Conservation (phyloP, 2,113 vertebrate genomes). For the Paratilapia polleni region DNA sequence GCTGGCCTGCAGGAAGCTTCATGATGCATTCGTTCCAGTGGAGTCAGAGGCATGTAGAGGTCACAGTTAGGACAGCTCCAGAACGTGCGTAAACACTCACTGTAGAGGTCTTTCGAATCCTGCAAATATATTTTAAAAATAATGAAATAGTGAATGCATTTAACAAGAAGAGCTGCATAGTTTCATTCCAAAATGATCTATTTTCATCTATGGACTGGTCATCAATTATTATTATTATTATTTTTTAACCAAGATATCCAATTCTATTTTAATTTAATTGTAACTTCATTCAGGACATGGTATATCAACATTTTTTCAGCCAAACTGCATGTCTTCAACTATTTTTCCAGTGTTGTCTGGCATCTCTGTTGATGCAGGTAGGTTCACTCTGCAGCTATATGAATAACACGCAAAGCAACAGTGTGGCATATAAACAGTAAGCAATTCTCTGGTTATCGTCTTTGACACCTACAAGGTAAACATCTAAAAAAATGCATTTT, state of each 20-base stretch:
- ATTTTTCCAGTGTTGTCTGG: background rate
- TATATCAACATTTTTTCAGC: background rate
- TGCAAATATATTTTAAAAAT: slow-evolving; percentile 39
- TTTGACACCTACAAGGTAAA: rapidly evolving
- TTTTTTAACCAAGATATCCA: no score
- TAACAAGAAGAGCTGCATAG: rapidly evolving
- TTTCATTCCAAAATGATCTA: background rate
- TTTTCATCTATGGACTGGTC: background rate
- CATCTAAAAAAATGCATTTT: rapidly evolving
- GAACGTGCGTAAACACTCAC: slow-evolving; percentile 89
- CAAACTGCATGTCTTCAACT: background rate
- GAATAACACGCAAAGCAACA: background rate
- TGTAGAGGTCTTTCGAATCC: slow-evolving; percentile 88
- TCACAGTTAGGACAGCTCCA: slow-evolving; percentile 90
- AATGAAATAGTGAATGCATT: rapidly evolving
- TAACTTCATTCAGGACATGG: background rate
- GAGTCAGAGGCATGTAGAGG: slow-evolving; percentile 89
- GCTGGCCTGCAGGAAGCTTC: slow-evolving; percentile 80
- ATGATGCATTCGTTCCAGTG: slow-evolving; percentile 88
- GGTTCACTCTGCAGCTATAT: background rate
- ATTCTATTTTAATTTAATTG: background rate
- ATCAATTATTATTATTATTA: background rate
- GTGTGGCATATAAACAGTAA: background rate
- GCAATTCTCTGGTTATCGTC: background rate
- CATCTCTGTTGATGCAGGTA: background rate